Evolutionary conservation across 2,113 vertebrate species (phyloP).

Genomic region (Chamaea fasciata): DNA sequence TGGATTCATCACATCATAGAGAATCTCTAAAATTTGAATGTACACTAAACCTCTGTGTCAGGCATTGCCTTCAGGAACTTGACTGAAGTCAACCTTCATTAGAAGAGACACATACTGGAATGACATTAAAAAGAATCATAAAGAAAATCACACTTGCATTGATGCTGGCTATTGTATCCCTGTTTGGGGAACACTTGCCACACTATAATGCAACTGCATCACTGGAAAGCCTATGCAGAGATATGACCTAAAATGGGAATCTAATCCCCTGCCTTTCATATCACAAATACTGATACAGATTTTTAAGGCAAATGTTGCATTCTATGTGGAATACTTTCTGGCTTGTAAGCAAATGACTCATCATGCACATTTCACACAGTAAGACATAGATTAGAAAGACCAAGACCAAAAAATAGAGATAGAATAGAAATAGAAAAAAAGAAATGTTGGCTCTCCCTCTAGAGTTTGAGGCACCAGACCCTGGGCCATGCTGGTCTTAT

Average conservation of each 20-base stretch:
- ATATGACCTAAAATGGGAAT: background rate
- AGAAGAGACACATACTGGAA: background rate
- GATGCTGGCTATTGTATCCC: background rate
- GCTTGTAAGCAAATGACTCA: background rate
- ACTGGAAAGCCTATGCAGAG: background rate
- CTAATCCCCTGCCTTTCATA: background rate
- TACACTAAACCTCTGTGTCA: background rate
- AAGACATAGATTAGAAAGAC: background rate
- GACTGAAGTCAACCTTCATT: background rate
- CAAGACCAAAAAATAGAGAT: background rate
- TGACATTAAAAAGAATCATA: background rate
- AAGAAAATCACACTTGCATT: background rate
- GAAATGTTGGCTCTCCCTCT: background rate
- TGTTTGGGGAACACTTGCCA: background rate
- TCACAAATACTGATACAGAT: background rate
- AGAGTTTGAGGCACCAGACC: background rate
- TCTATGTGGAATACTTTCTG: background rate
- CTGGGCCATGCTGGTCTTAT: background rate
- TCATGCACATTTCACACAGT: background rate
- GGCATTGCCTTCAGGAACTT: background rate
- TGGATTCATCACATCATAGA: background rate
- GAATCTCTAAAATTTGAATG: background rate
- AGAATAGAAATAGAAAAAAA: no score
- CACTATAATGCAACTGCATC: background rate
- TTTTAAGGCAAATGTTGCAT: background rate